phyloP scores from a whole-genome alignment of 2,888 invertebrate species.

The Meta bourneti region DNA sequence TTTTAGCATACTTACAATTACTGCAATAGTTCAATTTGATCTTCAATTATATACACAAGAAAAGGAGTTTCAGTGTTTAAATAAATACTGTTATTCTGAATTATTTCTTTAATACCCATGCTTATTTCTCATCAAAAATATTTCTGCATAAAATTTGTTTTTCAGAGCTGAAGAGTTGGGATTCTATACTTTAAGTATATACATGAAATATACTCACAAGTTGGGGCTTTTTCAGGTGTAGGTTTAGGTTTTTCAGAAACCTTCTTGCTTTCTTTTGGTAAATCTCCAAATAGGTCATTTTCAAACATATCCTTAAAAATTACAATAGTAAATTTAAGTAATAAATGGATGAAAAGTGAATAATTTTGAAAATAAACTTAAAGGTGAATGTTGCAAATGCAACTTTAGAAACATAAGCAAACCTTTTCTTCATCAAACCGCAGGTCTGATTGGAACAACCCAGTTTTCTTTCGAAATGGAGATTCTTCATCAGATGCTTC shows the following conservation, averaged over 20 bases:
- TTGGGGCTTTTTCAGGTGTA: conserved; percentile 1
- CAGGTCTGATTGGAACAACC: conserved; percentile 56
- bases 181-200: no score
- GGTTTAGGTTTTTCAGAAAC: conserved; percentile 22
- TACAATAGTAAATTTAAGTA: neutral
- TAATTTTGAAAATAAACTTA: neutral
- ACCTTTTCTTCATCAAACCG: conserved; percentile 66
- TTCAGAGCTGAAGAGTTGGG: no score
- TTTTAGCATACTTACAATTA: no score
- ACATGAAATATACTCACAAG: neutral
- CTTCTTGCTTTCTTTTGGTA: conserved; percentile 48
- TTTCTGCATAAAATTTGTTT: no score
- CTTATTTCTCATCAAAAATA: no score
- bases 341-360: neutral
- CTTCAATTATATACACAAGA: no score
- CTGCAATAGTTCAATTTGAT: no score
- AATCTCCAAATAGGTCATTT: conserved; percentile 62
- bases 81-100: no score
- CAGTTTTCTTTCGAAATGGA: conserved; percentile 68
- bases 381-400: neutral
- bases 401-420: neutral
- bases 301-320: conserved; percentile 63
- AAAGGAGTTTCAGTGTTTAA: no score
- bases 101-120: no score
- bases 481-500: conserved; percentile 68